Percentiles rank a stretch among this genome's conserved stretches.
These are phyloP conservation scores for Actinopyga echinites DNA, from an alignment of 53 echinoderm and acorn worm genomes.

Conservation along the genomic window DNA sequence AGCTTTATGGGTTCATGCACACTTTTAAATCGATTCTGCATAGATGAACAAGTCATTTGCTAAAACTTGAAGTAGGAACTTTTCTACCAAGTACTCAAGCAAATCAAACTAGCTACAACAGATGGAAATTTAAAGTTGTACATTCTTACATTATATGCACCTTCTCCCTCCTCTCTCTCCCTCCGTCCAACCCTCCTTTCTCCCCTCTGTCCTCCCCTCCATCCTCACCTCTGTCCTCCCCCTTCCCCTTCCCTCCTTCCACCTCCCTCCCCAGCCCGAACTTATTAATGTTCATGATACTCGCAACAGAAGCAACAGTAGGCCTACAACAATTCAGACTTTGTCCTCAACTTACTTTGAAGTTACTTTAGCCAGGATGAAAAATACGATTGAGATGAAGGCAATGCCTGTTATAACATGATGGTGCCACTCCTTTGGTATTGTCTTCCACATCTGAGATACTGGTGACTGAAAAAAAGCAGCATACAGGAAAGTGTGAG, in stretches of 20 bases:
- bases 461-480: constrained; percentile 90
- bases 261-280: neutral
- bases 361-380: constrained; percentile 75
- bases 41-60: too few relatives aligned
- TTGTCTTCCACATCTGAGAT: constrained; percentile 61
- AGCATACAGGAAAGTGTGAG: too few relatives aligned
- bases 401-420: constrained; percentile 62
- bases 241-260: neutral
- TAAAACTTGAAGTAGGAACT: too few relatives aligned
- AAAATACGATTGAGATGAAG: constrained; percentile 68
- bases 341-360: constrained; percentile 56
- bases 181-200: neutral
- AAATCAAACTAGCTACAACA: too few relatives aligned
- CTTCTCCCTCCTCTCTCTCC: neutral
- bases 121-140: too few relatives aligned
- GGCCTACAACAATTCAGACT: too few relatives aligned
- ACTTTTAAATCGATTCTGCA: too few relatives aligned
- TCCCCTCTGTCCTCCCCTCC: neutral
- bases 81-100: too few relatives aligned
- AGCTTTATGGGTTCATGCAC: too few relatives aligned
- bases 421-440: constrained; percentile 73
- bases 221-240: neutral
- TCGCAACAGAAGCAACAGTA: neutral
- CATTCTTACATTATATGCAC: neutral
- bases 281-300: neutral